phyloP scores from a whole-genome alignment of 2,888 invertebrate species.

The Agriopis aurantiaria region DNA sequence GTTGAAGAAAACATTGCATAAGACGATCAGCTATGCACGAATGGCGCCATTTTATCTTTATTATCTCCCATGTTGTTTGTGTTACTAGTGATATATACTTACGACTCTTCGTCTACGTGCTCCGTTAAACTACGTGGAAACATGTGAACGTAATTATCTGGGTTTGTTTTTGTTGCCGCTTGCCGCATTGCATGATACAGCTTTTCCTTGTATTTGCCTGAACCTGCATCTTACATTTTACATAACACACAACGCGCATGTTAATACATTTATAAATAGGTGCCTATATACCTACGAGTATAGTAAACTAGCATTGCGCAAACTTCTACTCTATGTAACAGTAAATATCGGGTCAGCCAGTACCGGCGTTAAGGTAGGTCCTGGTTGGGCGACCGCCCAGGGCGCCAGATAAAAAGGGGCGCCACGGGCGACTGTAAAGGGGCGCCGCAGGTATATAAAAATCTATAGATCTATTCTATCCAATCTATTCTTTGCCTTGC shows the following conservation, averaged over 20 bases:
- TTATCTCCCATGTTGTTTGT: slow-evolving; percentile 9
- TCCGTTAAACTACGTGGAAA: slow-evolving; percentile 4
- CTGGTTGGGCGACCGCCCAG: no score
- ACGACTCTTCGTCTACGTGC: slow-evolving; percentile 18
- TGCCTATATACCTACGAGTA: not conserved
- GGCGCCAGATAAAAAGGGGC: no score
- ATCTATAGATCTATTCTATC: no score
- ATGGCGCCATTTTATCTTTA: not conserved
- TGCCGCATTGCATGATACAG: slow-evolving; percentile 17
- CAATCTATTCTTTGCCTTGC: no score
- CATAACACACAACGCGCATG: not conserved
- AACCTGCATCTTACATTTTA: no score
- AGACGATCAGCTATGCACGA: not conserved
- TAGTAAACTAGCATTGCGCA: not conserved
- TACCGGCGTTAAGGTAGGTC: no score
- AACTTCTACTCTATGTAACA: not conserved
- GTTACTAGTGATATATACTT: slow-evolving; percentile 4
- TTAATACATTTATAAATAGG: not conserved
- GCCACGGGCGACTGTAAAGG: no score
- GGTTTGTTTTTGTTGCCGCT: slow-evolving; percentile 25
- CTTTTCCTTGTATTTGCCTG: slow-evolving; percentile 8
- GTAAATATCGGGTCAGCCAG: no score
- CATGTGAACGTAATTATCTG: slow-evolving; percentile 18
- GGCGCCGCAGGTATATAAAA: no score
- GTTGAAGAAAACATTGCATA: not conserved